These are phyloP conservation scores for Syndactyla subalaris DNA, from an alignment of 2,797 vertebrate genomes.

Conservation along the genomic window DNA sequence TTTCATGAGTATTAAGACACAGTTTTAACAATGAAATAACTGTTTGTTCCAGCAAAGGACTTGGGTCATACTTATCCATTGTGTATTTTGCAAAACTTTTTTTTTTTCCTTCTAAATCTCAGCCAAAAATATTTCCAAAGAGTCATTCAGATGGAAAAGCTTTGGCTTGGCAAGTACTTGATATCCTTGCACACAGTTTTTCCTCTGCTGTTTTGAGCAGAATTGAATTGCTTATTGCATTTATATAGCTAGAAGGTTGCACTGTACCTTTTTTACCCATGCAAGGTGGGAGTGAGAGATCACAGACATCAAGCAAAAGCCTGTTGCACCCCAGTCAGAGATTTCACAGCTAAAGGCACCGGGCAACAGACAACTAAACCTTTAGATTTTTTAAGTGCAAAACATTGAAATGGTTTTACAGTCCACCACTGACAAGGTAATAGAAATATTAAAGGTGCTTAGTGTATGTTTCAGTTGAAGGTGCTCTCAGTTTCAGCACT, in stretches of 20 bases:
- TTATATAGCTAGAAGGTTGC: constrained; percentile 1
- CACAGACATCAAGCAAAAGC: background rate
- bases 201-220: background rate
- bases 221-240: background rate
- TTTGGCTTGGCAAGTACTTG: constrained; percentile 34
- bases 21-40: constrained; percentile 63
- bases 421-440: background rate
- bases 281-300: background rate
- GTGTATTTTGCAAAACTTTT: constrained; percentile 24
- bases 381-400: background rate
- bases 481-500: background rate
- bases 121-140: constrained; percentile 63
- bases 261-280: background rate
- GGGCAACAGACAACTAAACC: background rate
- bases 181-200: constrained; percentile 3
- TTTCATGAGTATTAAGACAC: constrained; percentile 29
- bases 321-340: background rate
- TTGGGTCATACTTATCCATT: background rate
- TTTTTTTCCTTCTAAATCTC: background rate
- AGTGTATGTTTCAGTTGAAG: background rate
- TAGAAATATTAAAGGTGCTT: background rate
- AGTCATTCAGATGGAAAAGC: constrained; percentile 50
- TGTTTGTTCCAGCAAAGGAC: constrained; percentile 35
- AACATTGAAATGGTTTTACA: background rate
- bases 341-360: background rate